phyloP scores from a whole-genome alignment of 92 coral and sea anemone genomes.

The Phenganax subtilis region DNA sequence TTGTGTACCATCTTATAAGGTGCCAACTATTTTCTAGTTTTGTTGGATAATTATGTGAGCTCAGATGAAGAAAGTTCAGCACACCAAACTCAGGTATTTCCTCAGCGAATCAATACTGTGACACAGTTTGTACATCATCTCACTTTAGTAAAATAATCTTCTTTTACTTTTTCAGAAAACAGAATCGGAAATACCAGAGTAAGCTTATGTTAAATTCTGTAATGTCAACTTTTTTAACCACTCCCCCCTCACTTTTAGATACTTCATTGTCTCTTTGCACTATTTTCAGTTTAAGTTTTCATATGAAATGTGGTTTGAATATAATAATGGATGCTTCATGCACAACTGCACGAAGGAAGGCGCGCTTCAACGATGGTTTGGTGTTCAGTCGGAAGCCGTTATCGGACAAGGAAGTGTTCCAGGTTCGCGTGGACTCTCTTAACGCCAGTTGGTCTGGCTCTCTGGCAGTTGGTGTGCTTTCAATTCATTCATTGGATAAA shows the following conservation, averaged over 20 bases:
- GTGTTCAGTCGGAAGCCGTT: slow-evolving; percentile 78
- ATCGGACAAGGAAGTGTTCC: slow-evolving; percentile 71
- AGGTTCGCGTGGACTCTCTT: slow-evolving; percentile 83
- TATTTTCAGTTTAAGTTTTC: slow-evolving; percentile 59
- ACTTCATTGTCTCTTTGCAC: background rate
- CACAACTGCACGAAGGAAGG: slow-evolving; percentile 80
- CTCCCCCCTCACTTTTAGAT: background rate
- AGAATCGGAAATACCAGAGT: slow-evolving; percentile 37
- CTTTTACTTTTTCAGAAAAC: slow-evolving; percentile 25
- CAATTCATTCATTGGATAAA: slow-evolving; percentile 70
- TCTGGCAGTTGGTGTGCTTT: slow-evolving; percentile 86
- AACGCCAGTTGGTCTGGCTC: slow-evolving; percentile 99
- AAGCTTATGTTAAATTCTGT: slow-evolving; percentile 2
- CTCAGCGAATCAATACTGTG: background rate
- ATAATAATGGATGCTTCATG: slow-evolving; percentile 73
- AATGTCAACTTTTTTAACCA: background rate
- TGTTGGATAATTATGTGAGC: slow-evolving; percentile 32
- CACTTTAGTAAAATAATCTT: background rate
- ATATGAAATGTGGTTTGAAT: slow-evolving; percentile 77
- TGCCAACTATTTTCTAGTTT: background rate
- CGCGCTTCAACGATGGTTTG: slow-evolving; percentile 82
- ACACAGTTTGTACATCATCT: background rate
- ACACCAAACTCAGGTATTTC: slow-evolving; percentile 6
- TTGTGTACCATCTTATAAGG: background rate
- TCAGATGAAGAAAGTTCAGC: slow-evolving; percentile 38